Evolutionary conservation across 2,888 invertebrate species (phyloP).

Genomic region (Lasioglossum marginatum): DNA sequence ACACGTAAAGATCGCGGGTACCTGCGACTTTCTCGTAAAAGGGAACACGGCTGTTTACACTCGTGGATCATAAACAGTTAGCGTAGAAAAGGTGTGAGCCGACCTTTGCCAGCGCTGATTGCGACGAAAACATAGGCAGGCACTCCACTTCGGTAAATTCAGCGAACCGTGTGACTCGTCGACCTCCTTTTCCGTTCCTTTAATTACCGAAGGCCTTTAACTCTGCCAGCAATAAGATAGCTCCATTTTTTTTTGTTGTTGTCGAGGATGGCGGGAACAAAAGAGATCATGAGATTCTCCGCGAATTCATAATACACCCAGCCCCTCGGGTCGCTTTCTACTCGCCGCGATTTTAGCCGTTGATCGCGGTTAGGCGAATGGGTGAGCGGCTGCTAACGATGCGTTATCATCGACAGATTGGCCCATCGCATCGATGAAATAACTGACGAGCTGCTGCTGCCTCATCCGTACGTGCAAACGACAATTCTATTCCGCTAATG

Average conservation of each 20-base stretch:
- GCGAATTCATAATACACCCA: conserved; percentile 15
- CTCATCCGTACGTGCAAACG: conserved; percentile 44
- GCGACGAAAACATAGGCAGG: conserved; percentile 52
- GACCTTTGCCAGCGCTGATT: conserved; percentile 61
- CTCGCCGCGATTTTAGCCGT: conserved; percentile 31
- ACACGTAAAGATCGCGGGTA: conserved; percentile 56
- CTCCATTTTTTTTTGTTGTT: conserved; percentile 16
- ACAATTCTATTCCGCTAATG: conserved; percentile 68
- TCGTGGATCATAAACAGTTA: conserved; percentile 60
- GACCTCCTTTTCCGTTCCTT: conserved; percentile 52
- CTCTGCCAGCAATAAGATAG: conserved; percentile 22
- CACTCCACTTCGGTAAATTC: conserved; percentile 46
- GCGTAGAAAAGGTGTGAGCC: conserved; percentile 57
- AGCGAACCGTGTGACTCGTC: conserved; percentile 58
- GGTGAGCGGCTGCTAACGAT: conserved; percentile 4
- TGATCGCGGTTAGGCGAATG: conserved; percentile 22
- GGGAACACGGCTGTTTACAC: conserved; percentile 67
- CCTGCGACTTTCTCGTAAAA: conserved; percentile 58
- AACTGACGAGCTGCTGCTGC: conserved; percentile 16
- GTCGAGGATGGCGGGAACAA: background rate
- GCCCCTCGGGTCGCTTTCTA: conserved; percentile 33
- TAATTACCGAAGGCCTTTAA: conserved; percentile 44
- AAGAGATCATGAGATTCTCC: conserved; percentile 23
- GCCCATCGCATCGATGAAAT: conserved; percentile 33
- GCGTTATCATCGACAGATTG: conserved; percentile 51